Base-by-base conservation (phyloP, 1,140 invertebrate species). In the Pantala flavescens region DNA sequence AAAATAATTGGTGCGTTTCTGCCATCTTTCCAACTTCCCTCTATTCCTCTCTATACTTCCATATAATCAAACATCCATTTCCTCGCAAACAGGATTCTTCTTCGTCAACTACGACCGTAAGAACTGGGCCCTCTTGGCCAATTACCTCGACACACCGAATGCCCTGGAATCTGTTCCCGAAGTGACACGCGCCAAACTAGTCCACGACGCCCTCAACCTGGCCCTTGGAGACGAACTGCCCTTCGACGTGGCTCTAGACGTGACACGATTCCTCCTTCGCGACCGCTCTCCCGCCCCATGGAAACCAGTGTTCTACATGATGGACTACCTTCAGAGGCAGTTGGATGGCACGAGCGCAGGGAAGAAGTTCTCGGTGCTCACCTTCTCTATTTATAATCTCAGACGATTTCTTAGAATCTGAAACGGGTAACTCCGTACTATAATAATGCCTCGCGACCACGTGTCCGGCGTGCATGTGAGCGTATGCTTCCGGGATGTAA, bases 121-220 rank as follows among this genome's bases (percentile, higher is more conserved):
- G n/a, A 94, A 93, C 79, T 94, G 93, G 93, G 86, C 89, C 76
- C 85, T 92, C 76, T 79, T 94, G 1, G 85, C 88, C 0, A 79
- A 86, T 0, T 92, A 85, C 79, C 81, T 93, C 3, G 78, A 83
- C 72, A 76, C 87, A 79, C 80, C 81, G 0, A 80, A 78, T 19
- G 71, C 3, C 12, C 23, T 42, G 71, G 28, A 42, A 19, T 24
- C n/a, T 5, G 91, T 95, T 75, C 89, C 91, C 0, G 85, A 88
- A 9, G 84, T 89, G 74, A 91, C 90, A 0, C 84, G 91, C 74
- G 90, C 90, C 0, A 92, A 93, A 81, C 81, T 93, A 0, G 80
- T 93, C 0, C 91, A 93, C 76, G 91, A 93, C 78, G 87, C 91
- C 0, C 90, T 91, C 89, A 91, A 92, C 80, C 82, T 93, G 10